Evolutionary conservation across 2,797 vertebrate species (phyloP), one percentile per base, ranked within the genome.

Genomic region (Hydrocynus forskahlii): DNA sequence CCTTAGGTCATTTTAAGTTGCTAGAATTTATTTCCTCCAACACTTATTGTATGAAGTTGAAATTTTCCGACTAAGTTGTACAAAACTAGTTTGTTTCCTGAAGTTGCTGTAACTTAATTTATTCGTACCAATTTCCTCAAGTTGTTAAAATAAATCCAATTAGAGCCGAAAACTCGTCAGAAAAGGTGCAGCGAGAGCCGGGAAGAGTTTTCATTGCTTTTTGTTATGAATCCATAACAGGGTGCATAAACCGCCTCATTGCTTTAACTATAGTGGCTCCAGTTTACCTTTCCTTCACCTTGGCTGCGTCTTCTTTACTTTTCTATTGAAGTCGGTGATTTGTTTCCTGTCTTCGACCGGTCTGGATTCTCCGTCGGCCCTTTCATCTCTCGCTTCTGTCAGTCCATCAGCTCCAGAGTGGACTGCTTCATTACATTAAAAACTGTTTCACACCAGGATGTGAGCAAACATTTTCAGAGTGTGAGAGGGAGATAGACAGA

Each of bases 381-480:
- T 67, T 67, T 67, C 64, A 67, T 67, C 64, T 67, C 64, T 67
- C 29, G 21, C 35, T n/a, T 45, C 38, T 40, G 64, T 67, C 64
- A 40, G 64, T 67, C 64, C 17, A 17, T 67, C 64, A 16, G 29
- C 62, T n/a, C 3, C 19, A 67, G 64, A 40, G 35, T 43, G 38
- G 21, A 21, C 60, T 48, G 62, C 55, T 72, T 72, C n/a, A n/a
- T n/a, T n/a, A n/a, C 29, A 54, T 72, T 72, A 72, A 25, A 71
- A 79, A 45, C 12, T 71, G 57, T 50, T 79, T 71, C 43, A 17
- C 14, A 5, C 54, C 13, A 23, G n/a, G 59, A 75, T 45, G 29
- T 23, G 14, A n/a, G 25, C 55, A 35, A 43, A 67, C 8, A 10
- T 19, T 21, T 14, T 12, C 19, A n/a, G 6, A n/a, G 64, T 40